phyloP scores from a whole-genome alignment of 2,797 vertebrate genomes.

The Chaunax sp. region DNA sequence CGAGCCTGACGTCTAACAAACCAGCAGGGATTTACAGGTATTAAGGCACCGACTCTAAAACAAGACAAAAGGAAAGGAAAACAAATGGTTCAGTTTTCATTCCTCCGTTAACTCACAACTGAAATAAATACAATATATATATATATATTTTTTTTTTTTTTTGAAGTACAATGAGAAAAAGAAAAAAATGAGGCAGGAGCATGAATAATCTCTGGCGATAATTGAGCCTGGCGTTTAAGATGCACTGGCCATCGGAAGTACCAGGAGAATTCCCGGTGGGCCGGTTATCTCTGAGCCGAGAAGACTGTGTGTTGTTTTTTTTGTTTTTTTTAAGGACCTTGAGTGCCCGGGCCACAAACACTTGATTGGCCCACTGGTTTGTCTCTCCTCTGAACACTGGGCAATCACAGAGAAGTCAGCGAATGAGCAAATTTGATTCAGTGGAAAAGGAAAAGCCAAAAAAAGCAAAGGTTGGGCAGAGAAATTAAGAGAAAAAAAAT shows the following conservation, averaged over 20 bases:
- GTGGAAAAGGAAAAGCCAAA: too few relatives aligned
- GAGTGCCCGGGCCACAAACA: too few relatives aligned
- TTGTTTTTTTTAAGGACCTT: too few relatives aligned
- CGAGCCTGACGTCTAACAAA: constrained; percentile 11
- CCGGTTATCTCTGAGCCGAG: too few relatives aligned
- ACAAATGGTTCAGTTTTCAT: constrained; percentile 30
- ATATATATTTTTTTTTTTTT: neutral
- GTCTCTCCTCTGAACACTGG: too few relatives aligned
- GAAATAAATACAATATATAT: constrained; percentile 27
- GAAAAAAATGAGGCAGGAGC: constrained; percentile 7
- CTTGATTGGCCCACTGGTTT: too few relatives aligned
- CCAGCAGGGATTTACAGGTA: constrained; percentile 46
- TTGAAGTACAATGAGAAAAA: constrained; percentile 9
- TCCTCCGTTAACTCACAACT: constrained; percentile 9
- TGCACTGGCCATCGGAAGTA: too few relatives aligned
- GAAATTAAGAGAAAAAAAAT: too few relatives aligned
- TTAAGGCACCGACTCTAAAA: constrained; percentile 26
- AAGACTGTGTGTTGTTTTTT: too few relatives aligned
- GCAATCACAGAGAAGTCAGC: too few relatives aligned
- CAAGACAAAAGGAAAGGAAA: constrained; percentile 12
- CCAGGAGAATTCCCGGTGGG: too few relatives aligned
- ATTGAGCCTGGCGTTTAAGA: constrained; percentile 27
- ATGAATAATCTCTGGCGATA: constrained; percentile 26
- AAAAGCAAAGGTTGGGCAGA: constrained; percentile 20
- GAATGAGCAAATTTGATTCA: too few relatives aligned